Conservation (phyloP, 2,113 vertebrate species). For the Semnornis frantzii region DNA sequence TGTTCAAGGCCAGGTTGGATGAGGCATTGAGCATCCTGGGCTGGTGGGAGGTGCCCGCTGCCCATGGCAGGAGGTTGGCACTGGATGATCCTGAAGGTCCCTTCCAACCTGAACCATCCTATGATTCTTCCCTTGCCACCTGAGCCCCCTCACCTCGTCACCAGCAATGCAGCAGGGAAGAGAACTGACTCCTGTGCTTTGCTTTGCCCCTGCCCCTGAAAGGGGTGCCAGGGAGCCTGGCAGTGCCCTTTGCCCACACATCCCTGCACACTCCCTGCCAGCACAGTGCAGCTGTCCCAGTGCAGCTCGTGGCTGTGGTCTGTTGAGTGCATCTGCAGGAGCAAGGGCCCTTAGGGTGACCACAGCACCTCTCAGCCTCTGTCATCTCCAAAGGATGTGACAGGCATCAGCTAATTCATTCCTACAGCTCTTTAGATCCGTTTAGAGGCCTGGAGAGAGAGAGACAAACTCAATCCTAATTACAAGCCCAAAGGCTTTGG, state of each 20-base stretch:
- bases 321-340: not conserved
- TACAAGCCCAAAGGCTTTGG: not conserved
- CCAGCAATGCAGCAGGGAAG: not conserved
- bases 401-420: not conserved
- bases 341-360: not conserved
- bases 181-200: not conserved
- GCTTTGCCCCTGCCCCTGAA: not conserved
- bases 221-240: not conserved
- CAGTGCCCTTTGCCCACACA: not conserved
- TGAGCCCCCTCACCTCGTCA: not conserved
- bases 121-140: not conserved
- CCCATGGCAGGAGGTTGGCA: no score
- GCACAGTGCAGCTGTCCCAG: not conserved
- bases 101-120: no score
- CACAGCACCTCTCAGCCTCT: not conserved
- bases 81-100: no score
- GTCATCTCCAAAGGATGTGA: not conserved
- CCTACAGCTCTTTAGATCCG: not conserved
- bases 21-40: no score
- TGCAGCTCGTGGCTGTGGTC: not conserved
- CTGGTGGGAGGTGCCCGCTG: no score
- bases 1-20: no score
- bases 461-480: not conserved
- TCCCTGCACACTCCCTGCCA: not conserved
- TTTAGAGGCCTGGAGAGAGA: not conserved